phyloP scores from a whole-genome alignment of 2,888 invertebrate species.

The Aphodius sticticus region DNA sequence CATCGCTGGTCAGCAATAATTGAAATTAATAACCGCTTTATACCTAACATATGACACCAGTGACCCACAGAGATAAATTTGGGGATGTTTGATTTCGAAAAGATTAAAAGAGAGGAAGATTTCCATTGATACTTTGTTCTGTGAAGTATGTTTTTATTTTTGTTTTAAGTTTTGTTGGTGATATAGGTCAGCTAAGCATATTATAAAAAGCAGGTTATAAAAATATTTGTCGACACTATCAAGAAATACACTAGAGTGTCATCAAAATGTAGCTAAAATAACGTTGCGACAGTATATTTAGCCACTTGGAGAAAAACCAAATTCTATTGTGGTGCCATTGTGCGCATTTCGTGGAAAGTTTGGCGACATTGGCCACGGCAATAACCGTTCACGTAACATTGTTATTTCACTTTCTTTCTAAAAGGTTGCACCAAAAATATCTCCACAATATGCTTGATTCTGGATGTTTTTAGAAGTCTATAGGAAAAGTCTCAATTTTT shows the following conservation, averaged over 20 bases:
- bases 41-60: not conserved
- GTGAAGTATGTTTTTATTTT: not conserved
- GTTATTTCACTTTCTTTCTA: not conserved
- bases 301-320: not conserved
- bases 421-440: not conserved
- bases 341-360: not conserved
- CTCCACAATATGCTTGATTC: no score
- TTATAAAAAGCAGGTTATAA: no score
- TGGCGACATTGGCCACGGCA: not conserved
- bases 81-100: no score
- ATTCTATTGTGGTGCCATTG: not conserved
- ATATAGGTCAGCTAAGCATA: not conserved
- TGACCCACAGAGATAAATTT: not conserved
- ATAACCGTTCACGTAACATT: not conserved
- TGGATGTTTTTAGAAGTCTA: no score
- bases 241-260: not conserved
- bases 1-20: not conserved
- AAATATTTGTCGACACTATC: not conserved
- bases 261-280: no score
- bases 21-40: not conserved
- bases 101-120: no score
- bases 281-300: not conserved
- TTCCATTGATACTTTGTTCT: no score
- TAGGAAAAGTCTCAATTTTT: no score
- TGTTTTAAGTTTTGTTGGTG: not conserved